A percentile compares a stretch with the other conserved stretches of the same genome.
Conservation (phyloP, 2,888 invertebrate genomes). For the Cephus runcator region DNA sequence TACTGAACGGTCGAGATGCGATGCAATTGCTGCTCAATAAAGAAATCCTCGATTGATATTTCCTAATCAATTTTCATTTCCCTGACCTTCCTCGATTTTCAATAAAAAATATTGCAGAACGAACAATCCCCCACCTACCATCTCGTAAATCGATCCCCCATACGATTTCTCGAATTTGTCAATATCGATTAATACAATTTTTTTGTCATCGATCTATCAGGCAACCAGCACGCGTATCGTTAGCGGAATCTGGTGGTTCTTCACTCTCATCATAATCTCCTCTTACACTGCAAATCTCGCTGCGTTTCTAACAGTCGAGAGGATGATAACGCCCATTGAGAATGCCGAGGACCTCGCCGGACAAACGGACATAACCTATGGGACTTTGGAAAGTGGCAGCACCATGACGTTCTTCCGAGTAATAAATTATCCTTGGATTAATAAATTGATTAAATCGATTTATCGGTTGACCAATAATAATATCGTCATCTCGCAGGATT, state of each 20-base stretch:
- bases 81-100: not conserved
- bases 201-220: conserved; percentile 49
- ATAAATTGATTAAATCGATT: not conserved
- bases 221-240: conserved; percentile 82
- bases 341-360: conserved; percentile 86
- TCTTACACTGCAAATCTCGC: conserved; percentile 94
- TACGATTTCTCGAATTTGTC: not conserved
- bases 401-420: conserved; percentile 91
- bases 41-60: not conserved
- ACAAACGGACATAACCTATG: conserved; percentile 86
- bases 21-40: not conserved
- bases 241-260: conserved; percentile 92
- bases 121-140: too few relatives aligned
- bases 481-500: conserved; percentile 69
- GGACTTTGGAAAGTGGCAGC: conserved; percentile 83
- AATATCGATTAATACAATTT: not conserved
- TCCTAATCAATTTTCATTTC: not conserved
- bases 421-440: conserved; percentile 26
- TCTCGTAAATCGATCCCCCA: not conserved
- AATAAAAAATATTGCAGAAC: too few relatives aligned
- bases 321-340: conserved; percentile 89
- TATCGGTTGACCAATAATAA: not conserved
- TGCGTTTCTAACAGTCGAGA: conserved; percentile 89
- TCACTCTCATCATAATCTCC: conserved; percentile 89
- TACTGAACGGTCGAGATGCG: not conserved